These are phyloP conservation scores for Psittacula cyanocephala DNA, from an alignment of 2,113 vertebrate species.

Conservation along the genomic window DNA sequence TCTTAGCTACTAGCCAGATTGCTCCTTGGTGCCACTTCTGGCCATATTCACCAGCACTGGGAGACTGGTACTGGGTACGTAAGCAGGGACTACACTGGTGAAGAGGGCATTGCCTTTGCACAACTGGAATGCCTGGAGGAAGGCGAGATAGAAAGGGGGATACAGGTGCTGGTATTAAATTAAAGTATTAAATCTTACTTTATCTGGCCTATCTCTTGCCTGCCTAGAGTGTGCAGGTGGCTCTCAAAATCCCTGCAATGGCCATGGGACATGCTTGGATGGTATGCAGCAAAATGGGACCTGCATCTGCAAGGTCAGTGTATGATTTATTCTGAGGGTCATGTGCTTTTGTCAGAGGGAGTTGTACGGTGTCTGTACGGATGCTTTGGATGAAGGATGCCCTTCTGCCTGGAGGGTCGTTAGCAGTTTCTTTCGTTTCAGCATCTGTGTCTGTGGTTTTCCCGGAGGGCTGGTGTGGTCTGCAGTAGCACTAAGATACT, in stretches of 20 bases:
- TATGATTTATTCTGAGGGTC: neutral
- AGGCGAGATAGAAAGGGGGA: neutral
- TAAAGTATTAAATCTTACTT: neutral
- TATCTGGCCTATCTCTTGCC: neutral
- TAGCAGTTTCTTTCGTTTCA: neutral
- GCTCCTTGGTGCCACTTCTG: neutral
- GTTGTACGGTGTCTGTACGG: neutral
- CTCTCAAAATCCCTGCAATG: constrained; percentile 79
- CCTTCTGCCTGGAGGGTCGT: neutral
- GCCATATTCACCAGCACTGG: neutral
- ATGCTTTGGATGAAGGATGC: neutral
- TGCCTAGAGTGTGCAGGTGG: constrained; percentile 86
- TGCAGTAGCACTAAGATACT: neutral
- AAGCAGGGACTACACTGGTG: neutral
- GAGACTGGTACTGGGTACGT: neutral
- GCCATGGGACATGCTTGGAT: constrained; percentile 85
- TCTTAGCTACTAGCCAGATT: neutral
- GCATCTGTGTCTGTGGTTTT: neutral
- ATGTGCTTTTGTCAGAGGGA: neutral
- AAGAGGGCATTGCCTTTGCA: neutral
- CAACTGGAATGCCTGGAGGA: neutral
- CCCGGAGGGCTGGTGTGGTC: neutral
- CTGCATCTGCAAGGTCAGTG: constrained; percentile 87
- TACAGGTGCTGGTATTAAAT: neutral
- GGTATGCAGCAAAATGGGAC: constrained; percentile 85